Evolutionary conservation across 2,888 invertebrate genomes (phyloP), one percentile per base, ranked within the genome.

Genomic region (Allophyes oxyacanthae): DNA sequence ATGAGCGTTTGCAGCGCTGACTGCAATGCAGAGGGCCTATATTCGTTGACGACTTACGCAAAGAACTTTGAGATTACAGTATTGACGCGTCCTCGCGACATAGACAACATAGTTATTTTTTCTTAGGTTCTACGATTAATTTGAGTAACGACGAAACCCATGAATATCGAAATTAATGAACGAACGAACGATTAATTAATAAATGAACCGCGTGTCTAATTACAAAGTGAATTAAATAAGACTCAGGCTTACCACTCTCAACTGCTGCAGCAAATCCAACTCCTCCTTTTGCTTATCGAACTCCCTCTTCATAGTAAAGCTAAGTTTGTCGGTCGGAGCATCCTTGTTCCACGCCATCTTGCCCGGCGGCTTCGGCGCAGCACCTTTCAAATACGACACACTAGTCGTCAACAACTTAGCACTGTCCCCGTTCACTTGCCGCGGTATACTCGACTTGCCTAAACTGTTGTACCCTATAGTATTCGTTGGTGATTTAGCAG

Each of bases 241-340:
- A 13, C 6, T 0, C 11, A 6, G 25, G 10, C 95, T 95, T 88
- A 98, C 98, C 94, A 94, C 95, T 91, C 98, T 95, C 71, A 99
- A 91, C 87, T 98, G 97, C 67, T 97, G 96, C 82, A 98, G 95
- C 75, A 98, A 92, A 83, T 98, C 98, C 6, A 96, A 96, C 86
- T 98, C 98, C 87, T 98, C 98, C 84, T 97, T 96, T 80, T 98
- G 98, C 78, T 97, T 97, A 85, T 98, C 98, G 70, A 98, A 97
- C 88, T 98, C 98, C 72, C 98, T 95, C 80, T 98, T 96, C 97
- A 98, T 98, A 0, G 98, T 98, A 86, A 98, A 98, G 82, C 97
- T 97, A 78, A 98, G 95, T 84, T 97, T 97, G 71, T 97, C 97
- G 0, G 95, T 90, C 36, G 95, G 90, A 66, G 95, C 79, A 75